Percentiles rank a stretch among this genome's conserved stretches.
Evolutionary conservation across 2,797 vertebrate species (phyloP).

Genomic region (Ambastaia sidthimunki): DNA sequence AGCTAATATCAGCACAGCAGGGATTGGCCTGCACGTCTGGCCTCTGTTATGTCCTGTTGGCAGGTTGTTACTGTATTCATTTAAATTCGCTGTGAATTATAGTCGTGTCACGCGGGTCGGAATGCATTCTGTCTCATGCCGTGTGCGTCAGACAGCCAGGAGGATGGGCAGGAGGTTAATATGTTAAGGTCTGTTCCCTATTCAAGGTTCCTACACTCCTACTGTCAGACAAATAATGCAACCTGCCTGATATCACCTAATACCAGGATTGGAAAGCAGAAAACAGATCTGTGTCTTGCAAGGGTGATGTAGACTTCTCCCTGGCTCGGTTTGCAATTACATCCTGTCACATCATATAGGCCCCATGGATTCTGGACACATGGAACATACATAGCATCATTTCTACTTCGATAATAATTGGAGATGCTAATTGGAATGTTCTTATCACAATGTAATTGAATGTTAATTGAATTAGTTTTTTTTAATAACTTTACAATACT

Average conservation of each 20-base stretch:
- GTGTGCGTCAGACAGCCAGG: slow-evolving; percentile 3
- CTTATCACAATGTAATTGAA: too few species aligned
- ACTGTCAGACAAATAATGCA: slow-evolving; percentile 13
- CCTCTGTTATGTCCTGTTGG: slow-evolving; percentile 25
- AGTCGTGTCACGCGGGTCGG: background rate
- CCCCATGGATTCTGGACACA: background rate
- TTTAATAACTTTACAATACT: too few species aligned
- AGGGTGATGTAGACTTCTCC: background rate
- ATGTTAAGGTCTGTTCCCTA: slow-evolving; percentile 30
- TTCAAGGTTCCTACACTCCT: slow-evolving; percentile 18
- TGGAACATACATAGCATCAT: background rate
- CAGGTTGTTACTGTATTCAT: slow-evolving; percentile 30
- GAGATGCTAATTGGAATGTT: background rate
- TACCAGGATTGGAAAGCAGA: background rate
- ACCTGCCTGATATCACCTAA: slow-evolving; percentile 1
- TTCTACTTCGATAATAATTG: background rate
- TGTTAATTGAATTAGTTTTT: too few species aligned
- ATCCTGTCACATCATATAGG: background rate
- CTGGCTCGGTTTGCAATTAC: background rate
- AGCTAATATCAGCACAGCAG: slow-evolving; percentile 5
- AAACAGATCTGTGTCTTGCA: background rate
- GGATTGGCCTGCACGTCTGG: background rate
- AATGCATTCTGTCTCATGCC: slow-evolving; percentile 26
- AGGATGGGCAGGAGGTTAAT: slow-evolving; percentile 29
- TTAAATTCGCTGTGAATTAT: slow-evolving; percentile 38